Conservation (phyloP, 2,888 invertebrate genomes). For the Caradrina clavipalpis region DNA sequence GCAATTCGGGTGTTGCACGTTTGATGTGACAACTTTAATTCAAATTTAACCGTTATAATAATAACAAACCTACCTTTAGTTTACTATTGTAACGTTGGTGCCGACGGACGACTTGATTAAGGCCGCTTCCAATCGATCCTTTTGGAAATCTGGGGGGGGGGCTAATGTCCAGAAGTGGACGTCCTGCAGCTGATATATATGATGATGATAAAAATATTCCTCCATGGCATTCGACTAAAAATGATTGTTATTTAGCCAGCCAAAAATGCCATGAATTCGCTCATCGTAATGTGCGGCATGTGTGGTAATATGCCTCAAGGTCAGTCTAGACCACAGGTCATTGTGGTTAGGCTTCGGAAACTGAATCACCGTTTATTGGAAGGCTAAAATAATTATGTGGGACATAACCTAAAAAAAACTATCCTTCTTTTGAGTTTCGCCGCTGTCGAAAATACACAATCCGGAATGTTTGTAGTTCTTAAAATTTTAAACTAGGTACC, state of each 20-base stretch:
- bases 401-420: neutral
- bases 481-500: too few relatives aligned
- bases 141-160: too few relatives aligned
- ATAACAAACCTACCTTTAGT: too few relatives aligned
- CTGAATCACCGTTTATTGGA: conserved; percentile 33
- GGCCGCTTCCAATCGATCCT: too few relatives aligned
- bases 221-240: neutral
- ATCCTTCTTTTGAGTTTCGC: too few relatives aligned
- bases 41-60: too few relatives aligned
- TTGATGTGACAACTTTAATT: too few relatives aligned
- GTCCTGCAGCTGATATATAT: too few relatives aligned
- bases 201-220: neutral
- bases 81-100: too few relatives aligned
- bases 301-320: conserved; percentile 23
- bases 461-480: neutral
- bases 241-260: neutral
- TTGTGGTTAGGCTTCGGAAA: neutral
- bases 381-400: conserved; percentile 7
- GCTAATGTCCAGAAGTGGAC: too few relatives aligned
- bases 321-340: neutral
- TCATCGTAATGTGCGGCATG: conserved; percentile 5
- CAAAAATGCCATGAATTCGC: conserved; percentile 15
- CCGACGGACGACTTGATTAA: too few relatives aligned
- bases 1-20: too few relatives aligned
- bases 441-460: neutral